Conservation (phyloP, 2,888 invertebrate genomes). For the Clusia tigrina region DNA sequence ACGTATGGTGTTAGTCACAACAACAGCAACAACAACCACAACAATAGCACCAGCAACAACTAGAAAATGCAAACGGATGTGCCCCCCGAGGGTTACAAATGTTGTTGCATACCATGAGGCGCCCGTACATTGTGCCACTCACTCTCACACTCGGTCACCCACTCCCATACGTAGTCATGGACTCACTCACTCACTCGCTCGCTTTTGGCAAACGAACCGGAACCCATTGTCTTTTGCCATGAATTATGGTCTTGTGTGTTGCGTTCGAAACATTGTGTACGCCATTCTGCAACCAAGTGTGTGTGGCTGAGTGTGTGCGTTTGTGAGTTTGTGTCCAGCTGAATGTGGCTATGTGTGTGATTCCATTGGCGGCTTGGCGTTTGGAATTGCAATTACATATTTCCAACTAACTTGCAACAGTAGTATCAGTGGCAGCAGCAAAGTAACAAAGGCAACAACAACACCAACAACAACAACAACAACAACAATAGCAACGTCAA, state of each 20-base stretch:
- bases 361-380: slow-evolving; percentile 21
- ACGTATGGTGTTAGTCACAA: slow-evolving; percentile 33
- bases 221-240: slow-evolving; percentile 42
- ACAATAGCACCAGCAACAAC: slow-evolving; percentile 16
- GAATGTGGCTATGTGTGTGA: slow-evolving; percentile 17
- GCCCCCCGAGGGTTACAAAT: slow-evolving; percentile 37
- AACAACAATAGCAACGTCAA: slow-evolving; percentile 31
- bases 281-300: neutral
- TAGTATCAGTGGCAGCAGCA: slow-evolving; percentile 15
- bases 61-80: slow-evolving; percentile 33
- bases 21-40: slow-evolving; percentile 21
- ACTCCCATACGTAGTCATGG: neutral
- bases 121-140: slow-evolving; percentile 22
- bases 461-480: slow-evolving; percentile 20
- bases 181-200: slow-evolving; percentile 25
- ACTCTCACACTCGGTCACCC: too few relatives aligned
- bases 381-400: slow-evolving; percentile 34
- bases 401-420: slow-evolving; percentile 25
- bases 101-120: slow-evolving; percentile 33
- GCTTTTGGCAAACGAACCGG: slow-evolving; percentile 33
- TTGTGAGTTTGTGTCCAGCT: neutral
- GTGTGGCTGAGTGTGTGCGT: neutral
- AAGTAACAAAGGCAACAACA: too few relatives aligned
- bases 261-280: slow-evolving; percentile 37
- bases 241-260: slow-evolving; percentile 39